A percentile compares a stretch with the other conserved stretches of the same genome.
phyloP scores from a whole-genome alignment of 1,140 invertebrate genomes.

The Drosophila murphyi region DNA sequence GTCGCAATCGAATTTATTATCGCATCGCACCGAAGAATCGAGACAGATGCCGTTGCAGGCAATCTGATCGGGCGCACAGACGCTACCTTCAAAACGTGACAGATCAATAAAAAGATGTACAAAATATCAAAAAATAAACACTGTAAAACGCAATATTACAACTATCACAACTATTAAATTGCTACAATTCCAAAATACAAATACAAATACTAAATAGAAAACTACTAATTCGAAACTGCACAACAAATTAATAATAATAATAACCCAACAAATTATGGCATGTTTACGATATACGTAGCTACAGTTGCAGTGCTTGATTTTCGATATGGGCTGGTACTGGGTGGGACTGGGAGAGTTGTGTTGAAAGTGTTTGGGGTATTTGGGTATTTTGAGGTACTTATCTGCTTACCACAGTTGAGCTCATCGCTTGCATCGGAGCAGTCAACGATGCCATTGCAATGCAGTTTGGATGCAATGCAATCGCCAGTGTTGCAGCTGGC shows the following conservation, averaged over 20 bases:
- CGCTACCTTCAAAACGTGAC: slow-evolving; percentile 41
- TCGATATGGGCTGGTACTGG: background rate
- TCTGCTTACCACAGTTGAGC: slow-evolving; percentile 86
- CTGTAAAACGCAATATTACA: background rate
- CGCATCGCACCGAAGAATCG: slow-evolving; percentile 85
- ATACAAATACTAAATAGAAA: background rate
- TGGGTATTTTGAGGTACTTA: background rate
- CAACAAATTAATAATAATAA: slow-evolving; percentile 1
- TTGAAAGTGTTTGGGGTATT: background rate
- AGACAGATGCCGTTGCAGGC: slow-evolving; percentile 68
- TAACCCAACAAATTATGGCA: background rate
- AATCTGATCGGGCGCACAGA: slow-evolving; percentile 33
- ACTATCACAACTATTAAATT: background rate
- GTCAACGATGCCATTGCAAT: slow-evolving; percentile 89
- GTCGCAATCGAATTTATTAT: slow-evolving; percentile 89
- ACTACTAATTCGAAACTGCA: slow-evolving; percentile 8
- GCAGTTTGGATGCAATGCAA: slow-evolving; percentile 84
- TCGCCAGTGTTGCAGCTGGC: slow-evolving; percentile 82
- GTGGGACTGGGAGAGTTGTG: background rate
- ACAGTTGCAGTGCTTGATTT: slow-evolving; percentile 14
- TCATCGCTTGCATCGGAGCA: slow-evolving; percentile 91
- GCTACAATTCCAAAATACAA: background rate
- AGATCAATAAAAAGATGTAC: slow-evolving; percentile 12
- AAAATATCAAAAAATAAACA: slow-evolving; percentile 4
- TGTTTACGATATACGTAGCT: slow-evolving; percentile 8